Conservation (phyloP, 1,140 invertebrate species). For the Eueides isabella region DNA sequence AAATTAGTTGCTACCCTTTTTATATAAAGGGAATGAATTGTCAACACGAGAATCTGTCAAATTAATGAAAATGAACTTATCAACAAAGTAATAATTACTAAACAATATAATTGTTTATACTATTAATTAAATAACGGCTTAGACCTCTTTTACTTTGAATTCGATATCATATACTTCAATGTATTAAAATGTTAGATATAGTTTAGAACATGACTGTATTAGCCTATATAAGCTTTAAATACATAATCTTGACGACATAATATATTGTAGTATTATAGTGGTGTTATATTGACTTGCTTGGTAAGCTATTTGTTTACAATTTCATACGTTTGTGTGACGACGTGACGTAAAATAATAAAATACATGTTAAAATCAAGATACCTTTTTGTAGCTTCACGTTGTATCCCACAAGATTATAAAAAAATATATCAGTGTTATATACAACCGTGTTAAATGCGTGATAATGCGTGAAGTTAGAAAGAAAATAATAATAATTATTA, state of each 20-base stretch:
- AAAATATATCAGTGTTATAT: too few relatives aligned
- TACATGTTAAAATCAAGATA: background rate
- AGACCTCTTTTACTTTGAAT: background rate
- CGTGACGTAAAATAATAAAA: background rate
- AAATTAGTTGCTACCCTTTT: background rate
- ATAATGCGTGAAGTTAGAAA: too few relatives aligned
- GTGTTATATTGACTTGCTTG: constrained; percentile 26
- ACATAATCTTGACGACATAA: constrained; percentile 36
- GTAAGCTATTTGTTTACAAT: background rate
- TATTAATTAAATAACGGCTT: background rate
- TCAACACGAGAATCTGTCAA: background rate
- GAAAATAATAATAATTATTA: too few relatives aligned
- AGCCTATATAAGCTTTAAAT: constrained; percentile 56
- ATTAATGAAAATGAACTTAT: background rate
- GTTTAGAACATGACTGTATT: constrained; percentile 42
- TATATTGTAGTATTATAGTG: constrained; percentile 15
- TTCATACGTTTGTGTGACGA: background rate
- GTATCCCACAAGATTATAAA: too few relatives aligned
- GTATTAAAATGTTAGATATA: constrained; percentile 44
- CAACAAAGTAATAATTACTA: background rate
- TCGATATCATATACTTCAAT: background rate
- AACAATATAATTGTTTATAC: background rate
- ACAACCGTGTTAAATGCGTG: too few relatives aligned
- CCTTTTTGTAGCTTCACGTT: background rate
- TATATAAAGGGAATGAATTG: background rate